Evolutionary conservation across 2,797 vertebrate genomes (phyloP), one percentile per base, ranked within the genome.

Genomic region (Falco berigora): DNA sequence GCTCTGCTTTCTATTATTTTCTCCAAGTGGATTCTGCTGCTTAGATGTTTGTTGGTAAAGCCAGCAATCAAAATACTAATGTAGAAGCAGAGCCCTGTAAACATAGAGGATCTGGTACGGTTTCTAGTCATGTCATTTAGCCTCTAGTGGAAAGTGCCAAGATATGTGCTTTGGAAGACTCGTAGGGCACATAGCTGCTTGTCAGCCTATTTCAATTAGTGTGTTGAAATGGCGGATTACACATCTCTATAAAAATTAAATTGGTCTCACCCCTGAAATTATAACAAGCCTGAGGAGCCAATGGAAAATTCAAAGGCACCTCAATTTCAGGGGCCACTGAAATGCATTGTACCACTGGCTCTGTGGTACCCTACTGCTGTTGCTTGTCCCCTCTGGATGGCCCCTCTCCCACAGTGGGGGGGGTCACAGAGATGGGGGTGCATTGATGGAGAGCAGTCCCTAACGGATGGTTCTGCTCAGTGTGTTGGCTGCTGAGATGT

Each of bases 191-290:
- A 97, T 90, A 95, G 94, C 94, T 96, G 94, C 91, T 8, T 88
- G 95, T 95, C 96, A 97, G 94, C 86, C 94, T 90, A 86, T 97
- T 97, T 96, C 95, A 96, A 94, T 96, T 96, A 96, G 92, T 32
- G 91, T 83, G 95, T 91, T 94, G 95, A 96, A 97, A 95, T 68
- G 89, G 94, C 0, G 30, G 90, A 96, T 96, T 95, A 95, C 91
- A 94, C 75, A 89, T 95, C 72, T 91, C 92, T 89, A 87, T 96
- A 96, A 95, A 96, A 96, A 89, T 91, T 89, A 95, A 93, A 97
- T 96, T 92, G 89, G 84, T 92, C 95, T 96, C 93, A 85, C 92
- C 84, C 69, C 90, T 93, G 86, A 94, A 96, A 96, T 96, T 94
- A 93, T 47, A 78, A 87, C 72, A 92, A 88, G 92, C 95, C 90